Base-by-base conservation (phyloP, 92 coral and sea anemone genomes). In the Zoanthus solanderi region DNA sequence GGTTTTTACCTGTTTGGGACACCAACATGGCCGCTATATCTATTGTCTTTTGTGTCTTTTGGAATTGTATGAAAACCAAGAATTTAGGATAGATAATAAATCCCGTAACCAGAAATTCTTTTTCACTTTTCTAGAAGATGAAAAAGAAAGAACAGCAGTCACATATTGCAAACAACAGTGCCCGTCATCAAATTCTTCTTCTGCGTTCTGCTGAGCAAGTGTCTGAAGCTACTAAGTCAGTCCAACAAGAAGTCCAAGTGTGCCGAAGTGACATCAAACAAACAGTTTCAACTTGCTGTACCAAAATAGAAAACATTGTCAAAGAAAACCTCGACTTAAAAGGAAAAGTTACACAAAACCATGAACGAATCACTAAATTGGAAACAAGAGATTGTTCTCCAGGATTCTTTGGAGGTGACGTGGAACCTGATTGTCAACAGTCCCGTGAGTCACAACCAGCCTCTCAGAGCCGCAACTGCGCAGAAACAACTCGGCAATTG, bases 121-220 rank as follows among this genome's bases (percentile, higher is more conserved):
- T 54, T 78, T 78, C 6, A 7, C 16, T 10, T 53, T 32, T 54
- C 9, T 34, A 78, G 83, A 54, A 53, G 12, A 78, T 78, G 83
- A 78, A 54, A 78, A 78, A 12, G 83, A 78, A 78, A 50, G 83
- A 78, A 12, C 46, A 10, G 7, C 83, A 30, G 1, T 78, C 83
- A 17, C 83, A 78, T n/a, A 54, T 78, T 18, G 15, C 67, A 65
- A 54, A 54, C 13, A 78, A 78, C 50, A 34, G 4, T n/a, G 69
- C 83, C 14, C 31, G 46, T 57, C 83, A 78, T 14, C 68, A 30
- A 2, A 54, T 44, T 11, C 66, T 78, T 31, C 68, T 78, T 5
- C 68, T 78, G 83, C 11, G 67, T 0, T 78, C 31, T 56, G 50
- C 53, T 28, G 67, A 53, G 6, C 45, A 78, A 5, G 52, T 78